A percentile compares a stretch with the other conserved stretches of the same genome.
Evolutionary conservation across 2,113 vertebrate species (phyloP).

Genomic region (Platysteira castanea): DNA sequence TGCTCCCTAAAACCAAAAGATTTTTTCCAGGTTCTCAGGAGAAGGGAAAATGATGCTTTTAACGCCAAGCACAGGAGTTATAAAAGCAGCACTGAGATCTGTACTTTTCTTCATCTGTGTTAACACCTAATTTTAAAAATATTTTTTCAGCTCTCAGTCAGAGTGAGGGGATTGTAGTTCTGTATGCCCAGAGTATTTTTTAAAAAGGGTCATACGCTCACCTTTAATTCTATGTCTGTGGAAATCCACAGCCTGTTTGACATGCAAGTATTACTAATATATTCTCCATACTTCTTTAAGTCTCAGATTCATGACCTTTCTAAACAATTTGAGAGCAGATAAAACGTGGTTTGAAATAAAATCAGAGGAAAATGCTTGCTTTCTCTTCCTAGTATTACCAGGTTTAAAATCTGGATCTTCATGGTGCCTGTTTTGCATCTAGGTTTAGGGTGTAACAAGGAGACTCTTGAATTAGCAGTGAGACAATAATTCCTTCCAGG

Average conservation of each 20-base stretch:
- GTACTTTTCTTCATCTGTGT: background rate
- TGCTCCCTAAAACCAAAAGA: background rate
- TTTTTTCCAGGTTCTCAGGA: background rate
- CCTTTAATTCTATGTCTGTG: background rate
- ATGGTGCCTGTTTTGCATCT: background rate
- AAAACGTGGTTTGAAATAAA: background rate
- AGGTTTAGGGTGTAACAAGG: background rate
- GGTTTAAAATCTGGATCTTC: background rate
- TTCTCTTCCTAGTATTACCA: background rate
- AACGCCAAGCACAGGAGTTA: background rate
- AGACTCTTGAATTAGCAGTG: background rate
- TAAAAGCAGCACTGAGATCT: background rate
- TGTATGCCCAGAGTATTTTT: background rate
- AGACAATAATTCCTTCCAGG: conserved; percentile 9
- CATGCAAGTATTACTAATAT: background rate
- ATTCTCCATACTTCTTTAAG: background rate
- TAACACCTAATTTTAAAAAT: background rate
- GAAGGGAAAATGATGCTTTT: background rate
- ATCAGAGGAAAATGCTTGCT: background rate
- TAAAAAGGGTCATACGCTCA: background rate
- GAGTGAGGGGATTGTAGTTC: background rate
- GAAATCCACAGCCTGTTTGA: background rate
- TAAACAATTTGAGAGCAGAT: background rate
- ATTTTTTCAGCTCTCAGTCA: background rate
- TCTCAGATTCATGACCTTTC: background rate